Percentiles rank a stretch among this genome's conserved stretches.
Conservation (phyloP, 53 echinoderm and acorn worm species). For the Mesocentrotus franciscanus region DNA sequence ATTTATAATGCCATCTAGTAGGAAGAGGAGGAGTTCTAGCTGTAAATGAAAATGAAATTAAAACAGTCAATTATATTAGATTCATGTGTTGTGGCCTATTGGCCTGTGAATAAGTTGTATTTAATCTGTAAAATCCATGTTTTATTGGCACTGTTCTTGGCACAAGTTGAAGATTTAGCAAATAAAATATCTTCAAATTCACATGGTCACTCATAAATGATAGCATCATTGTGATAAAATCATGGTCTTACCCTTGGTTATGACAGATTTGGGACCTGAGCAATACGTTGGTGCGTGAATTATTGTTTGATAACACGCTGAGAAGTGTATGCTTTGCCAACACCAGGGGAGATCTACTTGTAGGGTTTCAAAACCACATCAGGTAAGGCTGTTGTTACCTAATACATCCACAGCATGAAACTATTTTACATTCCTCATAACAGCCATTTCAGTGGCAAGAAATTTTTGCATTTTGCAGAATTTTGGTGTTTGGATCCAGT, state of each 20-base stretch:
- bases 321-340: constrained; percentile 96
- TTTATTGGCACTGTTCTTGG: background rate
- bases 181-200: background rate
- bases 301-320: constrained; percentile 86
- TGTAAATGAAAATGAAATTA: background rate
- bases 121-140: background rate
- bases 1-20: background rate
- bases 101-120: background rate
- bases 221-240: background rate
- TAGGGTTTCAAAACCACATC: constrained; percentile 97
- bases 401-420: too few relatives aligned
- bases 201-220: background rate
- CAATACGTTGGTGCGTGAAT: constrained; percentile 87
- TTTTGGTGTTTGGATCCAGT: background rate
- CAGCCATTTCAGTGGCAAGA: background rate
- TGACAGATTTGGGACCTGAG: constrained; percentile 87
- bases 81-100: background rate
- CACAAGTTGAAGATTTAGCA: background rate
- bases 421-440: too few relatives aligned
- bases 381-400: background rate
- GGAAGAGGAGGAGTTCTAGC: background rate
- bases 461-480: background rate
- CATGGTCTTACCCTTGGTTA: background rate
- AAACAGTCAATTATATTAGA: background rate
- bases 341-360: constrained; percentile 87